Percentiles rank a stretch among this genome's conserved stretches.
Evolutionary conservation across 1,140 invertebrate species (phyloP).

Genomic region (Choristoneura fumiferana): DNA sequence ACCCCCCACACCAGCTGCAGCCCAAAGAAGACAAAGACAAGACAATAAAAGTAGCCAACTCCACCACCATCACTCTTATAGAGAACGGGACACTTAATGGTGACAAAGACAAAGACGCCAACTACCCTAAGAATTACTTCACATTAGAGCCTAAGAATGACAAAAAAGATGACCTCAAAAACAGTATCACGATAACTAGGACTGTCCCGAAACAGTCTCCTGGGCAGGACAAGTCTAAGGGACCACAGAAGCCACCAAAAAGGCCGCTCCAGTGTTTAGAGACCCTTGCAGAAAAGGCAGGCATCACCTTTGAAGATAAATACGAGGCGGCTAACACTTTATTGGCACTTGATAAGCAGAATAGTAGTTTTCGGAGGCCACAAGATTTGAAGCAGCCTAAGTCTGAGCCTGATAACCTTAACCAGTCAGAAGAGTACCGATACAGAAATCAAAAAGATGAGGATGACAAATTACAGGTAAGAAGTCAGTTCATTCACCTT

Average conservation of each 20-base stretch:
- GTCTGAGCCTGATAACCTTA: conserved; percentile 53
- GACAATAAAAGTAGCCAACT: conserved; percentile 68
- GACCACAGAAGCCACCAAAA: conserved; percentile 46
- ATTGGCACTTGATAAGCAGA: conserved; percentile 77
- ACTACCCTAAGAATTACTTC: conserved; percentile 67
- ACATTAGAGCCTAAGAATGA: conserved; percentile 69
- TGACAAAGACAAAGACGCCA: conserved; percentile 66
- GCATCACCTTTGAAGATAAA: conserved; percentile 83
- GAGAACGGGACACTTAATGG: conserved; percentile 56
- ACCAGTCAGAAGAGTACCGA: conserved; percentile 56
- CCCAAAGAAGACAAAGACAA: conserved; percentile 64
- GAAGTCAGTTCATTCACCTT: no score
- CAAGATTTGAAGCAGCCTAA: conserved; percentile 63
- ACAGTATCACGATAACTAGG: conserved; percentile 71
- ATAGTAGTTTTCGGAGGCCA: conserved; percentile 52
- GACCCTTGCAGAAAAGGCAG: conserved; percentile 83
- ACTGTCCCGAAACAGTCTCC: conserved; percentile 61
- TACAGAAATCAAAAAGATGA: conserved; percentile 70
- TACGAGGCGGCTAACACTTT: conserved; percentile 82
- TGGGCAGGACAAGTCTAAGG: conserved; percentile 53
- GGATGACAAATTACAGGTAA: conserved; percentile 69
- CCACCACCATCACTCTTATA: conserved; percentile 67
- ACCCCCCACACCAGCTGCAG: conserved; percentile 39
- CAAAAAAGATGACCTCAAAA: conserved; percentile 68
- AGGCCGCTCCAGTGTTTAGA: conserved; percentile 83